Evolutionary conservation across 2,113 vertebrate species (phyloP), one percentile per base, ranked within the genome.

Genomic region (Leucosticte australis): DNA sequence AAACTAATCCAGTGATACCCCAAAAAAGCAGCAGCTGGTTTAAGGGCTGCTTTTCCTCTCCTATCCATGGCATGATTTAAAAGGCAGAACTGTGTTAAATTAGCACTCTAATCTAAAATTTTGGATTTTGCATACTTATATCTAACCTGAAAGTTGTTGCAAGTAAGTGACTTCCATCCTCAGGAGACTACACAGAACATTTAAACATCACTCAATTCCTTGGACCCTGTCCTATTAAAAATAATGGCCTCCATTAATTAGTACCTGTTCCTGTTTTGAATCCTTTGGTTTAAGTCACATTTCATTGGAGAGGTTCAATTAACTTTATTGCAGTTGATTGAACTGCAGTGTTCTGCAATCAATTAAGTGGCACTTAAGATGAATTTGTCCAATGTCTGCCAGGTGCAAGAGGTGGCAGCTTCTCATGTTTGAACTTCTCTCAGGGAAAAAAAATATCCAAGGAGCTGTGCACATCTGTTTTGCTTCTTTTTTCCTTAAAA

Each of bases 251-350:
- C 64, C 76, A 94, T 96, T 93, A 90, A 96, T 94, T 92, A 96
- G 56, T 55, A 67, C 31, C 73, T 81, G 60, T 39, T 81, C 68
- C 93, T 94, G 83, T 92, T 90, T 92, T 94, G 68, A 92, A 81
- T 78, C 68, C 60, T 55, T 67, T 59, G 68, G 64, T 77, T 88
- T 59, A 52, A 96, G 71, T 67, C 83, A 83, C 84, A 86, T 92
- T 95, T 88, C 92, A 70, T 68, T 71, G 68, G 71, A 86, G 83
- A 83, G 68, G 68, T 92, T 95, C 92, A 93, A 96, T 96, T 96
- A 96, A 92, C 42, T 94, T 96, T 93, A 96, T 90, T 94, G 91
- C 94, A 92, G 85, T 31, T 94, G 94, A 96, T 60, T 96, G 90
- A 96, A 78, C 80, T 71, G 90, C 87, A 92, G 68, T 22, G 88